These are phyloP conservation scores for Eclectus roratus DNA, from an alignment of 2,113 vertebrate species.

Conservation along the genomic window DNA sequence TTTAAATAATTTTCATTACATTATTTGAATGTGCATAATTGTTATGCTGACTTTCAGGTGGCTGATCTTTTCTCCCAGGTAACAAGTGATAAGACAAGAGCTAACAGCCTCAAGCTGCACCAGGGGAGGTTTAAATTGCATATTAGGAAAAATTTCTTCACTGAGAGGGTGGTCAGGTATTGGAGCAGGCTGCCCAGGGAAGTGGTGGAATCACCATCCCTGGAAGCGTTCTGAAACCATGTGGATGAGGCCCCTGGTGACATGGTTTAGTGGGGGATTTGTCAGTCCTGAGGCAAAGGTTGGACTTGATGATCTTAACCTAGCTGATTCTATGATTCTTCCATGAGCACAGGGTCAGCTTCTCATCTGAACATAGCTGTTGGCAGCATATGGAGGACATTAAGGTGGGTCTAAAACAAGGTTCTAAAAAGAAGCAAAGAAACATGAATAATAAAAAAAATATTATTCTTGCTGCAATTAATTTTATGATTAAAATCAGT, in stretches of 20 bases:
- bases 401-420: neutral
- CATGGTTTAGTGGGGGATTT: neutral
- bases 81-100: neutral
- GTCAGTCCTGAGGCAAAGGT: neutral
- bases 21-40: neutral
- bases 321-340: neutral
- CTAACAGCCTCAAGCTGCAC: neutral
- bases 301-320: neutral
- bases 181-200: neutral
- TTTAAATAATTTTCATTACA: neutral
- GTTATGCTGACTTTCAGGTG: neutral
- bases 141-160: neutral
- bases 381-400: neutral
- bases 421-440: neutral
- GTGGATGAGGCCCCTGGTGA: neutral
- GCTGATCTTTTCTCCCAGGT: neutral
- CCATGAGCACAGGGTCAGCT: neutral
- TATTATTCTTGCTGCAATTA: neutral
- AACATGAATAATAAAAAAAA: neutral
- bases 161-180: neutral
- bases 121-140: neutral
- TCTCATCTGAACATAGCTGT: neutral
- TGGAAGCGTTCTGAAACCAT: neutral
- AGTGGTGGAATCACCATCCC: neutral
- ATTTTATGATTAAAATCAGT: neutral